A percentile compares a stretch with the other conserved stretches of the same genome.
phyloP scores from a whole-genome alignment of 2,113 vertebrate genomes.

The Ardeotis arabs region DNA sequence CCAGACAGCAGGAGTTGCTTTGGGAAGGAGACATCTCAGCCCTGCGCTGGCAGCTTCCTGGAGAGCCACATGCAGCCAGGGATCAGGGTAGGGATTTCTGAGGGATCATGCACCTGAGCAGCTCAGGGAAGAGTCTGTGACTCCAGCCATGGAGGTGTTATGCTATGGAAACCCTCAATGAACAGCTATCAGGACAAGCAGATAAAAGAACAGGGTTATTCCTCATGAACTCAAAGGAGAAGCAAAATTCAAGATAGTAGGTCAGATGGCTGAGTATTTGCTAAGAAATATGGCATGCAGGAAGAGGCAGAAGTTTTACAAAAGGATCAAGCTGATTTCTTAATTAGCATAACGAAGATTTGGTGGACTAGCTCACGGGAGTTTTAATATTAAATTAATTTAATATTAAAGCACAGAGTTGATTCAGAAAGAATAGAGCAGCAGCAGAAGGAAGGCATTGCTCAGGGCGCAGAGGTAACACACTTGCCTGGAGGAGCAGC shows the following conservation, averaged over 20 bases:
- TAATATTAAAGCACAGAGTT: background rate
- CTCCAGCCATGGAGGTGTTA: background rate
- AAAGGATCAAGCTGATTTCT: background rate
- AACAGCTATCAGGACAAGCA: background rate
- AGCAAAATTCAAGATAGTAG: background rate
- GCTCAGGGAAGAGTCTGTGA: background rate
- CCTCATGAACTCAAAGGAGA: background rate
- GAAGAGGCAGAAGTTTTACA: background rate
- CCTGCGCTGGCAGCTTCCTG: background rate
- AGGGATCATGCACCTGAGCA: too few species aligned
- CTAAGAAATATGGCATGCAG: background rate
- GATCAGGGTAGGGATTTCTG: background rate
- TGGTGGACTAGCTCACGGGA: background rate
- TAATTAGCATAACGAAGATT: background rate
- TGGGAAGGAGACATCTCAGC: background rate
- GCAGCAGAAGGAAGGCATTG: background rate
- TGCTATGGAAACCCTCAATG: background rate
- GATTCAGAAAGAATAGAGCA: background rate
- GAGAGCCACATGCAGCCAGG: background rate
- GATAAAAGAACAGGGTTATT: background rate
- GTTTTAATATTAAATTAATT: background rate
- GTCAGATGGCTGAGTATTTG: background rate
- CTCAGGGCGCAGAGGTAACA: fast-evolving
- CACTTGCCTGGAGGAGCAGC: background rate
- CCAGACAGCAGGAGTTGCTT: background rate